Percentiles rank a stretch among this genome's conserved stretches.
Conservation (phyloP, 92 coral and sea anemone species). For the Phenganax subtilis region DNA sequence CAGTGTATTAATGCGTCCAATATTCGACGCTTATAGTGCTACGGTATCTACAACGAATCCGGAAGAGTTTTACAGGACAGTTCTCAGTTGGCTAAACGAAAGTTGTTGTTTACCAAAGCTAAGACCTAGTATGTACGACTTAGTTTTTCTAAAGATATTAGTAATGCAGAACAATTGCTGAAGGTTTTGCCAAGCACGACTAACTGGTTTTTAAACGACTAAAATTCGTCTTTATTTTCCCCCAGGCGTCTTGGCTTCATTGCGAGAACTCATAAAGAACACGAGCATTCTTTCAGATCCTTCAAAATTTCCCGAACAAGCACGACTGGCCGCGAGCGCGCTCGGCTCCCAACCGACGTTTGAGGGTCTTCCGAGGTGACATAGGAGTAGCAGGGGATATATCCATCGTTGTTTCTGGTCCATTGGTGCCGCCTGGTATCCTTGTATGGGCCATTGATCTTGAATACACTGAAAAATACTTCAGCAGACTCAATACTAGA, state of each 20-base stretch:
- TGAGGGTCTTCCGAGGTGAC: constrained; percentile 30
- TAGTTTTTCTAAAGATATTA: neutral
- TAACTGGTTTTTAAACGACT: too few relatives aligned
- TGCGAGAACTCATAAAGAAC: constrained; percentile 84
- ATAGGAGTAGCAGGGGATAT: neutral
- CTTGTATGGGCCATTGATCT: neutral
- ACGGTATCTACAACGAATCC: constrained; percentile 66
- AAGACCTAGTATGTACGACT: constrained; percentile 69
- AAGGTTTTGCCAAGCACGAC: too few relatives aligned
- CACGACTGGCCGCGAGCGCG: constrained; percentile 60
- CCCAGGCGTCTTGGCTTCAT: constrained; percentile 78
- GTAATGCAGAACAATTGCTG: neutral
- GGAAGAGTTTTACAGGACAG: constrained; percentile 86
- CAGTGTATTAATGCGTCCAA: constrained; percentile 74
- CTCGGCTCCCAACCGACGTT: constrained; percentile 58
- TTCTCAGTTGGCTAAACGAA: constrained; percentile 79
- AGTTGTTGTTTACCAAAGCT: constrained; percentile 86
- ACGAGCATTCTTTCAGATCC: constrained; percentile 93
- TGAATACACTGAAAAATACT: neutral
- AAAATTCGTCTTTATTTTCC: neutral
- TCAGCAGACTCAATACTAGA: too few relatives aligned
- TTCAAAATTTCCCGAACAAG: constrained; percentile 78
- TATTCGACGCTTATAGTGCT: constrained; percentile 75
- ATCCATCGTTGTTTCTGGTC: neutral
- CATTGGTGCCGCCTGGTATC: neutral